These are phyloP conservation scores for Galago senegalensis DNA, from an alignment of 2,797 vertebrate genomes.

Conservation along the genomic window DNA sequence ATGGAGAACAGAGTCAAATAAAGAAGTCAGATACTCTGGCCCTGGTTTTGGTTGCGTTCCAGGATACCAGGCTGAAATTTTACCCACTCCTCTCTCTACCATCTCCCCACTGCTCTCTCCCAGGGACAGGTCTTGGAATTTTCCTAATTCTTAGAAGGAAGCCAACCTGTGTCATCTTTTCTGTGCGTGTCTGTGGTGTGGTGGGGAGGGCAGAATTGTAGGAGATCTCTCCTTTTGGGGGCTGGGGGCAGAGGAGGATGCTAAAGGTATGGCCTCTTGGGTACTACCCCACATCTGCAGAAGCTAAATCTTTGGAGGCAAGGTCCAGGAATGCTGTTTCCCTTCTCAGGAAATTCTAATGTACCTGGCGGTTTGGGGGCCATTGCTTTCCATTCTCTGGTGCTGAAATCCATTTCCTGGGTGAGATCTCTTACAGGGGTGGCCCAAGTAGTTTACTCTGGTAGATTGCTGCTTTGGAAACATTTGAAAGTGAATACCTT, in stretches of 20 bases:
- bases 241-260: too few species aligned
- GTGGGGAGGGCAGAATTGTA: accelerated
- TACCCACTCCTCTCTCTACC: neutral
- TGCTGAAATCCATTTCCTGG: neutral
- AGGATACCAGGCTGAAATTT: neutral
- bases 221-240: neutral
- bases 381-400: neutral
- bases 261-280: neutral
- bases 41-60: neutral
- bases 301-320: neutral
- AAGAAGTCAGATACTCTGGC: neutral
- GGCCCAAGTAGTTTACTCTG: neutral
- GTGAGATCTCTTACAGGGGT: neutral
- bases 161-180: neutral
- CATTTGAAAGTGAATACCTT: neutral
- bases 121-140: neutral
- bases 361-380: neutral
- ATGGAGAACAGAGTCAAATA: neutral
- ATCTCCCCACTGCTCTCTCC: neutral
- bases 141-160: neutral
- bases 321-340: neutral
- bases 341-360: neutral
- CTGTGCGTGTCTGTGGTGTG: neutral
- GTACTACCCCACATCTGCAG: neutral
- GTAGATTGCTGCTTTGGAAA: neutral